Evolutionary conservation across 2,113 vertebrate genomes (phyloP).

Genomic region (Deroptyus accipitrinus): DNA sequence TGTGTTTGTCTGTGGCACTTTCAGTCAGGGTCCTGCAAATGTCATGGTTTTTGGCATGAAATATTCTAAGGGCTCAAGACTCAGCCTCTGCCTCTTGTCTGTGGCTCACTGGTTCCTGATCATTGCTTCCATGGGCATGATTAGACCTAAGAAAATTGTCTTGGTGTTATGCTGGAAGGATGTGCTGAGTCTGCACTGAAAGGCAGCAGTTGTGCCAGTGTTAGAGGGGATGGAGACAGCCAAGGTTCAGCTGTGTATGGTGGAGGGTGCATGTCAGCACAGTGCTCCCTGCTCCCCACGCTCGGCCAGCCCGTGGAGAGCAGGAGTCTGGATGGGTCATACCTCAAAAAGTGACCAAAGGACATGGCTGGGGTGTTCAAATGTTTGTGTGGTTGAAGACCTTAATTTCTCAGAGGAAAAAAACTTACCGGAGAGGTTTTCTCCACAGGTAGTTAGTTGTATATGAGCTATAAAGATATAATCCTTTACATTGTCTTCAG

Average conservation of each 20-base stretch:
- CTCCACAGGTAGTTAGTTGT: neutral
- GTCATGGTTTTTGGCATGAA: neutral
- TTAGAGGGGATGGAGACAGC: neutral
- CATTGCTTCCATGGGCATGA: neutral
- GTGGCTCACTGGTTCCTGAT: accelerated
- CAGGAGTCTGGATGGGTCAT: neutral
- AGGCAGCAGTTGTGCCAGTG: neutral
- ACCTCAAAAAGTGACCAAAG: neutral
- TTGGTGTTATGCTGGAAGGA: neutral
- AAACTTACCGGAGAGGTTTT: neutral
- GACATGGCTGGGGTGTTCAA: neutral
- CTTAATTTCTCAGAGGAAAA: neutral
- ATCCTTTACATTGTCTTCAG: neutral
- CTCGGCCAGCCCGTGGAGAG: accelerated
- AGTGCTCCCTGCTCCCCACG: accelerated
- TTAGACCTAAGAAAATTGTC: neutral
- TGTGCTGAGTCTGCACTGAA: neutral
- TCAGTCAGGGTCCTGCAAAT: neutral
- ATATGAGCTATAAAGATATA: neutral
- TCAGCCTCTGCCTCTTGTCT: neutral
- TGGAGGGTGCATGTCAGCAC: neutral
- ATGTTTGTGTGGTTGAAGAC: neutral
- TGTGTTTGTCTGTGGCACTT: neutral
- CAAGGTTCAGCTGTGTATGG: neutral
- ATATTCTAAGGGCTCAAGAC: neutral